Evolutionary conservation across 2,113 vertebrate genomes (phyloP).

Genomic region (Phoxinus phoxinus): DNA sequence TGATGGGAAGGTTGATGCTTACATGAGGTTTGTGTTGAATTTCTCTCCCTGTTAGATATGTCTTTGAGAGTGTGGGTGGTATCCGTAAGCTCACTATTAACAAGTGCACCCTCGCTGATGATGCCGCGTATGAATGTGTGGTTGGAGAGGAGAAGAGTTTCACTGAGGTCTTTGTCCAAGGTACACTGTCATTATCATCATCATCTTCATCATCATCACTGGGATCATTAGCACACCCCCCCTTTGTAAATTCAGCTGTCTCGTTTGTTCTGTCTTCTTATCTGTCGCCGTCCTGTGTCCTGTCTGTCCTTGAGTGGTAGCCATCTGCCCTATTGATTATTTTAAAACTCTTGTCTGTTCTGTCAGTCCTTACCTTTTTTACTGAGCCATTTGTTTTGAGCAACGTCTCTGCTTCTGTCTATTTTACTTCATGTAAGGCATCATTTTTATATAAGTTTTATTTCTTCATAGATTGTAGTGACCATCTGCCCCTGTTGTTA

Average conservation of each 20-base stretch:
- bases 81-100: conserved; percentile 88
- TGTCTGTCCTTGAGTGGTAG: conserved; percentile 5
- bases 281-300: neutral
- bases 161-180: conserved; percentile 89
- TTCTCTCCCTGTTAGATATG: conserved; percentile 73
- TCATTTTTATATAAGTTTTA: neutral
- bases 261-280: neutral
- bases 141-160: conserved; percentile 84
- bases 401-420: neutral
- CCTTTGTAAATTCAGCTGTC: neutral
- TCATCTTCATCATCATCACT: neutral
- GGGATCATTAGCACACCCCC: neutral
- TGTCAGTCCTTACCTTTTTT: neutral
- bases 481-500: neutral
- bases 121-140: conserved; percentile 86
- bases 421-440: neutral
- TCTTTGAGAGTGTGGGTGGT: conserved; percentile 88
- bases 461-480: neutral
- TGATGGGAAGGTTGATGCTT: neutral
- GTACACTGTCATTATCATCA: conserved; percentile 64
- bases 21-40: neutral
- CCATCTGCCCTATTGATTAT: conserved; percentile 25
- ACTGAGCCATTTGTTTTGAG: neutral
- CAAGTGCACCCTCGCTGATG: conserved; percentile 87
- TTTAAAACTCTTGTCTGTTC: conserved; percentile 1